Evolutionary conservation across 2,113 vertebrate species (phyloP).

Genomic region (Carlito syrichta): DNA sequence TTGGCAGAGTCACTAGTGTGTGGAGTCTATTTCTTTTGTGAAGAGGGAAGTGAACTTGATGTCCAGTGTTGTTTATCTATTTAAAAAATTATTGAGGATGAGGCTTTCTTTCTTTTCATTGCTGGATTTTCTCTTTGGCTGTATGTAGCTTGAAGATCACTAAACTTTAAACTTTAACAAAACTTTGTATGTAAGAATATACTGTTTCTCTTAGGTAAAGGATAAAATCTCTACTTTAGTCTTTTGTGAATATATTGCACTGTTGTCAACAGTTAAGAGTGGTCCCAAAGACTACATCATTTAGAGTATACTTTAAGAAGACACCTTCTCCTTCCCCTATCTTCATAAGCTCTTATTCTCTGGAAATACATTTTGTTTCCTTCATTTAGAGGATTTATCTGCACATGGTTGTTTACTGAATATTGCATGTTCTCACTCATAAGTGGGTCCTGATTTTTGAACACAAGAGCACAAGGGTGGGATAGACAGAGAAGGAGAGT

Average conservation of each 20-base stretch:
- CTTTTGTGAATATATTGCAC: neutral
- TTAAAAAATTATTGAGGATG: constrained; percentile 54
- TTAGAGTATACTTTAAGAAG: neutral
- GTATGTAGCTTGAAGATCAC: neutral
- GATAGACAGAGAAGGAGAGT: too few relatives aligned
- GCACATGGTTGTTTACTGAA: too few relatives aligned
- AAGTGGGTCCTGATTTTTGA: too few relatives aligned
- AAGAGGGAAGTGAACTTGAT: constrained; percentile 19
- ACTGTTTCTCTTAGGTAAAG: neutral
- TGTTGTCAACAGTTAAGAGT: neutral
- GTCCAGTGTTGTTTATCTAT: constrained; percentile 48
- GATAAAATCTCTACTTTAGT: neutral
- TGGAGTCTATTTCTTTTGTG: constrained; percentile 54
- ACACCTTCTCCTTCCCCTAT: fast-evolving
- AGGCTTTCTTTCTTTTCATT: constrained; percentile 51
- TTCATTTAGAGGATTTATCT: too few relatives aligned
- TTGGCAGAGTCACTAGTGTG: constrained; percentile 69
- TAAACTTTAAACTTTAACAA: neutral
- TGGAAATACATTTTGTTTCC: neutral
- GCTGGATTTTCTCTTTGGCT: constrained; percentile 37
- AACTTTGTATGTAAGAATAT: neutral
- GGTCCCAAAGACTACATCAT: fast-evolving
- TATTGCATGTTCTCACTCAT: too few relatives aligned
- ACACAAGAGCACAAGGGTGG: too few relatives aligned
- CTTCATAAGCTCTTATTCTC: neutral